These are phyloP conservation scores for Uropsilus gracilis DNA, from an alignment of 2,113 vertebrate genomes.

Conservation along the genomic window DNA sequence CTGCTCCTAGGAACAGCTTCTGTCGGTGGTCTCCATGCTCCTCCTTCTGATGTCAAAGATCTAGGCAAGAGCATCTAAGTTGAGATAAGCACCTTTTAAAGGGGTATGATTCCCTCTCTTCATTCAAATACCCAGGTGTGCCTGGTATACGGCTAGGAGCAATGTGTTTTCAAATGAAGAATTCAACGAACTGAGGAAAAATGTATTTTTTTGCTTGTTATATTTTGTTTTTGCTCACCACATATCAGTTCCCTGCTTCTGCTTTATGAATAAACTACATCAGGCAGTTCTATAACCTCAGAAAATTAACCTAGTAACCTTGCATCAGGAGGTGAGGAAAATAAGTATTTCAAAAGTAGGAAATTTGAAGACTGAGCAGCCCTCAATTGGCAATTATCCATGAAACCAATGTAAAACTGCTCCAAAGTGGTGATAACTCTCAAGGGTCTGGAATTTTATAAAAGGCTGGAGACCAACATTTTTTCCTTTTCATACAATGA, in stretches of 20 bases:
- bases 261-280: neutral
- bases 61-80: neutral
- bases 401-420: neutral
- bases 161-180: neutral
- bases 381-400: neutral
- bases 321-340: neutral
- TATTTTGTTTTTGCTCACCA: neutral
- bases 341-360: neutral
- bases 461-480: neutral
- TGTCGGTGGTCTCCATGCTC: neutral
- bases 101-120: too few relatives aligned
- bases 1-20: neutral
- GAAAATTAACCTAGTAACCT: slow-evolving; percentile 9
- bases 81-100: too few relatives aligned
- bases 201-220: neutral
- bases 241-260: neutral
- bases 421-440: neutral
- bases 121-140: neutral
- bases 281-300: neutral
- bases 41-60: neutral
- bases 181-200: slow-evolving; percentile 3
- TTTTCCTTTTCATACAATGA: neutral
- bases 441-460: neutral
- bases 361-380: neutral
- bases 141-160: fast-evolving